These are phyloP conservation scores for Pseudochaenichthys georgianus DNA, from an alignment of 2,797 vertebrate genomes.

Conservation along the genomic window DNA sequence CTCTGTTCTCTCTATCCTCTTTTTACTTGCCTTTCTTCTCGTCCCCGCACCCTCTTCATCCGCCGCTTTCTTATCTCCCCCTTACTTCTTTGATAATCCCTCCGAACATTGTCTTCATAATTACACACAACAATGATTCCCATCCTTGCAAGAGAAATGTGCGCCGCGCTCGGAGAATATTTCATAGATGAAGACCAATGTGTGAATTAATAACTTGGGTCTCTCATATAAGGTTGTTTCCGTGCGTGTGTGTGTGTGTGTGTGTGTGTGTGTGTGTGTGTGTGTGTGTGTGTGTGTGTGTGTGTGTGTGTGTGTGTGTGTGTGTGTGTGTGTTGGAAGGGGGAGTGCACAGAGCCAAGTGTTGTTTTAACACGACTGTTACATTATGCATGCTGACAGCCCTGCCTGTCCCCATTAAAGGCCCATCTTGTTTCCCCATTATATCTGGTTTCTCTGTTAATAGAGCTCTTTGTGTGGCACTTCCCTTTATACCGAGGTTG, in stretches of 20 bases:
- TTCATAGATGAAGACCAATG: conserved; percentile 72
- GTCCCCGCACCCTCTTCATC: conserved; percentile 76
- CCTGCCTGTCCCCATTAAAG: conserved; percentile 80
- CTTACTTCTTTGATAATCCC: conserved; percentile 84
- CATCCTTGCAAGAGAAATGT: conserved; percentile 77
- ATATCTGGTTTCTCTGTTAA: conserved; percentile 82
- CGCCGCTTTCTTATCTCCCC: conserved; percentile 77
- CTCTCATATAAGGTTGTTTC: conserved; percentile 47
- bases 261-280: too few species aligned
- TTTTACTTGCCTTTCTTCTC: conserved; percentile 72
- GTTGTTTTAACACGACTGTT: conserved; percentile 84
- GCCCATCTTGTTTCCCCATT: conserved; percentile 83
- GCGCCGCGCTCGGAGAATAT: conserved; percentile 71
- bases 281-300: conserved; percentile 21
- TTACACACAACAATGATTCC: conserved; percentile 85
- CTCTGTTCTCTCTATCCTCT: conserved; percentile 55
- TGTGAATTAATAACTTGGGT: conserved; percentile 79
- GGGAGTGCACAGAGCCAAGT: conserved; percentile 54
- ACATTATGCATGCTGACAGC: conserved; percentile 84
- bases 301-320: conserved; percentile 12
- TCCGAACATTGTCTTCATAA: conserved; percentile 84
- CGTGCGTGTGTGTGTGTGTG: too few species aligned
- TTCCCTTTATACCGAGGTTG: conserved; percentile 74
- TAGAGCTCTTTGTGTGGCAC: conserved; percentile 81
- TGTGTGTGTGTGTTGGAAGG: conserved; percentile 35